Conservation (phyloP, 2,113 vertebrate genomes). For the Actenoides hombroni region DNA sequence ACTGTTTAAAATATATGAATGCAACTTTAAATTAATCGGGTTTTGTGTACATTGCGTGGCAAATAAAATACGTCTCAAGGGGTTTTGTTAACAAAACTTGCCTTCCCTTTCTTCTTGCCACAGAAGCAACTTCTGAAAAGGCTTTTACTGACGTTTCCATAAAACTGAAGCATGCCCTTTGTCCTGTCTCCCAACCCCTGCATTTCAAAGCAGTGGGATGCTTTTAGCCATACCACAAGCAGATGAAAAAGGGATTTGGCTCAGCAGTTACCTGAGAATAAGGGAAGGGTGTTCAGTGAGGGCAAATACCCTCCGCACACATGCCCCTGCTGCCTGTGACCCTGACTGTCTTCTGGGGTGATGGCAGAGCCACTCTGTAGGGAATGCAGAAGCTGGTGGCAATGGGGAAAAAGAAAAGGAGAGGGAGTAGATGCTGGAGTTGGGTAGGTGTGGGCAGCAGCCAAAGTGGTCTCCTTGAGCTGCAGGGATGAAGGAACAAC, state of each 20-base stretch:
- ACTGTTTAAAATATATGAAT: slow-evolving; percentile 50
- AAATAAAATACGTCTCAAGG: slow-evolving; percentile 10
- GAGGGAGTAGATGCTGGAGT: not conserved
- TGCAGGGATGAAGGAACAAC: not conserved
- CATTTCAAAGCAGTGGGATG: not conserved
- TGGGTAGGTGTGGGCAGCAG: not conserved
- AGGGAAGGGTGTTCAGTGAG: not conserved
- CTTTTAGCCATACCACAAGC: not conserved
- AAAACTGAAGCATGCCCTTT: not conserved
- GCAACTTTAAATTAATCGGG: slow-evolving; percentile 34
- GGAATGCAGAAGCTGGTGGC: not conserved
- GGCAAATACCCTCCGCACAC: too few species aligned
- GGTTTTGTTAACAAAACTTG: not conserved
- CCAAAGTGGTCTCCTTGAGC: not conserved
- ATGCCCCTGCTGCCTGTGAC: not conserved
- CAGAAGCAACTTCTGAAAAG: not conserved
- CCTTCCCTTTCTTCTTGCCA: not conserved
- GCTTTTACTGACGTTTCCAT: not conserved
- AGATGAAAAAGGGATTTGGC: not conserved
- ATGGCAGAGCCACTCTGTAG: not conserved
- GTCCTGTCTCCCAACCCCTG: not conserved
- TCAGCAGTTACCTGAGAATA: not conserved
- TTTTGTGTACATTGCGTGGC: slow-evolving; percentile 41
- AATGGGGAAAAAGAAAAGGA: not conserved
- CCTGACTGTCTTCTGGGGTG: not conserved